Base-by-base conservation (phyloP, 2,113 vertebrate species). In the Pangasianodon gigas region DNA sequence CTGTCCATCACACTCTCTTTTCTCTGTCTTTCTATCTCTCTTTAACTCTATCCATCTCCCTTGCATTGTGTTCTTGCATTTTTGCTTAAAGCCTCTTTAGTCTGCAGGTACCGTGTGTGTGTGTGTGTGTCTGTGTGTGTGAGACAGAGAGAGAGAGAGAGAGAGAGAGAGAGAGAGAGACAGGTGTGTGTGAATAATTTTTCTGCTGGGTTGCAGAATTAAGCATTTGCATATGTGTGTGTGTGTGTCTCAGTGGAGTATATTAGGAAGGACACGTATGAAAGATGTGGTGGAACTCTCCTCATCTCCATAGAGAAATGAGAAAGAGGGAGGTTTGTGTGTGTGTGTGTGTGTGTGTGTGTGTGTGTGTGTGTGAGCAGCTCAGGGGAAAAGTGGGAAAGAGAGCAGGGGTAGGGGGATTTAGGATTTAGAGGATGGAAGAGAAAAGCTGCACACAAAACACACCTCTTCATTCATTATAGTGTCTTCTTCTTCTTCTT, bases 371-470 rank as follows among this genome's bases (percentile, higher is more conserved):
- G 81, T 79, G 69, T 52, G 52, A 29, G 84, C 44, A 48, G 51
- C 46, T 56, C n/a, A 3, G 67, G 69, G 71, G 51, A 58, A 58
- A 79, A 29, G 48, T 52, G 48, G 37, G 52, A 29, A 58, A 46
- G n/a, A 54, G 52, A 19, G 32, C 71, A 60, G 82, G 75, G 90
- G 71, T 44, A 60, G 87, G 60, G 56, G 69, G 10, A n/a, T 51
- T 7, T 56, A 19, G 84, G 93, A 93, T 93, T 90, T 91, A 19
- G 80, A 84, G 90, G 85, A 81, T 26, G 88, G 52, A 88, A 51
- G 84, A 29, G 46, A 79, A 60, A 48, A 32, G 48, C 60, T 56
- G 58, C 75, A 88, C 46, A 52, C 77, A 13, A 44, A 24, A 77
- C 7, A 48, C 74, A 44, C 69, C 32, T 19, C 11, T 37, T 77